These are phyloP conservation scores for Melanitta fusca DNA, from an alignment of 2,797 vertebrate species.

Conservation along the genomic window DNA sequence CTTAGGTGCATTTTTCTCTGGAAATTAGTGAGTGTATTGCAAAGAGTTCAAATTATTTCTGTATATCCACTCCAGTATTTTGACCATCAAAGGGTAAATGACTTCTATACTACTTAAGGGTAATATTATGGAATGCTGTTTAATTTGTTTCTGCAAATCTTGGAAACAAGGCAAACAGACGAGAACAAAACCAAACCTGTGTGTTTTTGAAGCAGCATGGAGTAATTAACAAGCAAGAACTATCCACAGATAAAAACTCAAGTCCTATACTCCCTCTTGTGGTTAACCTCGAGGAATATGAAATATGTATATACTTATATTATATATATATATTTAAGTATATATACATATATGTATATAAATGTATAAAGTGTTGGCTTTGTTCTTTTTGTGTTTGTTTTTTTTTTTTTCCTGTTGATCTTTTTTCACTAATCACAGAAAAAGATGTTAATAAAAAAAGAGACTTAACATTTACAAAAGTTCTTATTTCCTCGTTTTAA, in stretches of 20 bases:
- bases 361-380: neutral
- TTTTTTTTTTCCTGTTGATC: neutral
- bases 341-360: accelerated
- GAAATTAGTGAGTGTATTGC: neutral
- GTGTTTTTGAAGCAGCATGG: neutral
- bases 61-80: neutral
- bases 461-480: accelerated
- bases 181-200: neutral
- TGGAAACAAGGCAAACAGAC: neutral
- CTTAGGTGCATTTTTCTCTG: neutral
- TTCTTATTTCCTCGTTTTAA: neutral
- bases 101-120: neutral
- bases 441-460: neutral
- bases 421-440: neutral
- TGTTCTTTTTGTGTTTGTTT: neutral
- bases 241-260: slow-evolving; percentile 5
- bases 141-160: neutral
- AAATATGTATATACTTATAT: too few relatives aligned
- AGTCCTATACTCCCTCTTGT: slow-evolving; percentile 60
- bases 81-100: neutral
- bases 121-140: neutral
- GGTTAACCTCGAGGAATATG: slow-evolving; percentile 21
- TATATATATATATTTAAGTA: too few relatives aligned
- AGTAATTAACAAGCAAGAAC: neutral
- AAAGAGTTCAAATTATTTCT: neutral